These are phyloP conservation scores for Hycleus phaleratus DNA, from an alignment of 1,140 invertebrate species.

Conservation along the genomic window DNA sequence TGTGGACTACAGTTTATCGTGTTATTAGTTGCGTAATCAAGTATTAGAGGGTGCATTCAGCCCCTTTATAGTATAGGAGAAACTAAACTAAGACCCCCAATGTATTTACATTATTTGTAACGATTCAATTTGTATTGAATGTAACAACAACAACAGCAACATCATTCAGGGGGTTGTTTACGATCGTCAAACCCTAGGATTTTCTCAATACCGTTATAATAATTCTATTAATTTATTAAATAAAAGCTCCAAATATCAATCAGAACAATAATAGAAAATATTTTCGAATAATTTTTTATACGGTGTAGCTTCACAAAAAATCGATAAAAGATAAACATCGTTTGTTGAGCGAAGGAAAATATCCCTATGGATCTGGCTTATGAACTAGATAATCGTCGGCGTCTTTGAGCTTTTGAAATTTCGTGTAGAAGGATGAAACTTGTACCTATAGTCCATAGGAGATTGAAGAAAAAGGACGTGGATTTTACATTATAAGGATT, in stretches of 20 bases:
- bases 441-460: slow-evolving; percentile 21
- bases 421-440: slow-evolving; percentile 33
- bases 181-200: neutral
- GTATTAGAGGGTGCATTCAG: slow-evolving; percentile 10
- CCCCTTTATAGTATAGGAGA: neutral
- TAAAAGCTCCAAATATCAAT: neutral
- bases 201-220: neutral
- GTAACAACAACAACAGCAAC: neutral
- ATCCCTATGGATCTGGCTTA: slow-evolving; percentile 11
- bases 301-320: neutral
- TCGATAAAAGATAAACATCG: slow-evolving; percentile 7
- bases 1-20: slow-evolving; percentile 18
- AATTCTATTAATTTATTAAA: neutral
- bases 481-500: slow-evolving; percentile 37
- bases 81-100: neutral
- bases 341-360: neutral
- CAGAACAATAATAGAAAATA: neutral
- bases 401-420: slow-evolving; percentile 29
- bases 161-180: neutral
- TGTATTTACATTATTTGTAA: slow-evolving; percentile 21
- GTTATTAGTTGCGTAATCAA: slow-evolving; percentile 22
- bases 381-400: slow-evolving; percentile 32
- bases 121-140: slow-evolving; percentile 16
- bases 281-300: neutral
- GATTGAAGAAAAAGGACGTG: slow-evolving; percentile 26